Evolutionary conservation across 2,888 invertebrate species (phyloP).

Genomic region (Scaptomyza polygonia): DNA sequence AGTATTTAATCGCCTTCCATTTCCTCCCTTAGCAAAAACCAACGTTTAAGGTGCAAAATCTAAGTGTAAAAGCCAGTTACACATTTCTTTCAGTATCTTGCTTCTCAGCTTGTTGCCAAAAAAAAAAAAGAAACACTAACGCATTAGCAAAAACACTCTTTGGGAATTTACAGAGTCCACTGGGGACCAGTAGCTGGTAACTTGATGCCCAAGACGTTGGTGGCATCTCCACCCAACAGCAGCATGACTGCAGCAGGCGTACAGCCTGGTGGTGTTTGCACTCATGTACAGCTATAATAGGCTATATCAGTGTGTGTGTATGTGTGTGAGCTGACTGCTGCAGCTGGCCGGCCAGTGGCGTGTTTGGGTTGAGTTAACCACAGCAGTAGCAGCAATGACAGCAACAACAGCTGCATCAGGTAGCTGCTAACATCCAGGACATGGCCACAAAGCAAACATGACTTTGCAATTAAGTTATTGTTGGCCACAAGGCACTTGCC

Average conservation of each 20-base stretch:
- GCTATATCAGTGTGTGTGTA: slow-evolving; percentile 13
- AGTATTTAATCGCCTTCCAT: too few relatives aligned
- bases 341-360: slow-evolving; percentile 22
- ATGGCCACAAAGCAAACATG: slow-evolving; percentile 73
- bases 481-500: slow-evolving; percentile 51
- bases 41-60: not conserved
- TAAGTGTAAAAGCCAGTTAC: not conserved
- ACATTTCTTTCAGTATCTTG: not conserved
- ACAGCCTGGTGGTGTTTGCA: slow-evolving; percentile 33
- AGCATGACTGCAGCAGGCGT: slow-evolving; percentile 13
- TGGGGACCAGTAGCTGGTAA: slow-evolving; percentile 6
- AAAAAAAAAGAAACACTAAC: not conserved
- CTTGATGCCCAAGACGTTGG: slow-evolving; percentile 2
- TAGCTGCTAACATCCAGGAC: slow-evolving; percentile 45
- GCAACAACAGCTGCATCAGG: slow-evolving; percentile 56
- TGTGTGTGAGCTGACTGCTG: slow-evolving; percentile 15
- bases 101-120: not conserved
- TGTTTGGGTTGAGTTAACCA: slow-evolving; percentile 41
- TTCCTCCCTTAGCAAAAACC: not conserved
- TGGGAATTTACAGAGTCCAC: not conserved
- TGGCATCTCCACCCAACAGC: not conserved
- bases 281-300: slow-evolving; percentile 35
- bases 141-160: slow-evolving; percentile 11
- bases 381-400: slow-evolving; percentile 25
- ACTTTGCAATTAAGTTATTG: slow-evolving; percentile 82